Base-by-base conservation (phyloP, 2,797 vertebrate species). In the Spatula versicolor region DNA sequence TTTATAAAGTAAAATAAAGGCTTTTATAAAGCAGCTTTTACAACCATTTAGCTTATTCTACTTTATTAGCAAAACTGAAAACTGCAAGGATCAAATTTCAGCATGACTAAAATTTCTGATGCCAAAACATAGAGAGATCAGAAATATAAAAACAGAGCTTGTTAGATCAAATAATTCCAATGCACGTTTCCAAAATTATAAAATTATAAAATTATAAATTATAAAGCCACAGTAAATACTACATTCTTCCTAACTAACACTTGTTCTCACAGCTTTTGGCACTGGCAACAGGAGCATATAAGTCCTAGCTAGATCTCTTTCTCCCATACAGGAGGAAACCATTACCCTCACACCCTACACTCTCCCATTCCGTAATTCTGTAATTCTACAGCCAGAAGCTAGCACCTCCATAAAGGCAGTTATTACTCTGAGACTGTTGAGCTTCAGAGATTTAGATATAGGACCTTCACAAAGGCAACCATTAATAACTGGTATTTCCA, bases 51-150 rank as follows among this genome's bases (percentile, higher is more conserved):
- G 8, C 8, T 91, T 90, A 63, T 59, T 91, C 62, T 81, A 37
- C 54, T 86, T 83, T 75, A 20, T 72, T 63, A 83, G 69, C 21
- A 88, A 86, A 95, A 90, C n/a, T 39, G 58, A 75, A 89, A 83
- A 78, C 30, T 28, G 22, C 14, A 43, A 58, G 30, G 41, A 89
- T 75, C 89, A 72, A 46, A 90, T 73, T 88, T 63, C 55, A 86
- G 17, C 35, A 54, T 21, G 41, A 76, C 39, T 81, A 81, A 89
- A 83, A 50, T 9, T 69, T 91, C 59, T 71, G 41, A 90, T 69
- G 41, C 7, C 37, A 77, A 69, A 79, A 6, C 2, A 26, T 17
- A n/a, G 79, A 92, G 7, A 39, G 72, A 78, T 67, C 55, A 79
- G 52, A 93, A 90, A 94, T 56, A 52, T 23, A 79, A 84, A 93